Percentiles rank a stretch among this genome's conserved stretches.
Conservation (phyloP, 2,797 vertebrate species). For the Malurus leucopterus region DNA sequence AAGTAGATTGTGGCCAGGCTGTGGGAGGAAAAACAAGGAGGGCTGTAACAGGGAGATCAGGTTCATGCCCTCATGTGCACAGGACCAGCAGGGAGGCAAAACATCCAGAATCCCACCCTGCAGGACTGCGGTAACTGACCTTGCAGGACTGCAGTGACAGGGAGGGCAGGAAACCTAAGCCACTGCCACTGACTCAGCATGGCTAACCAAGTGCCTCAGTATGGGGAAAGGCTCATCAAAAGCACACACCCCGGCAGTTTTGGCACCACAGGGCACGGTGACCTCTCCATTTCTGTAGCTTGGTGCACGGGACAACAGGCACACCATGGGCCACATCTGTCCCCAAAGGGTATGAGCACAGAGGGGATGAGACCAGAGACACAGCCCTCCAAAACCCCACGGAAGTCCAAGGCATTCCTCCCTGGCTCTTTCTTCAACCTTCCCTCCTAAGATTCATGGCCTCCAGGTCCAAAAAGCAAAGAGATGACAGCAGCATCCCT, state of each 20-base stretch:
- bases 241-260: background rate
- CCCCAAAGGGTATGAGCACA: background rate
- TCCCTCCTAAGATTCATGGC: background rate
- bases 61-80: background rate
- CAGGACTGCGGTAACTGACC: background rate
- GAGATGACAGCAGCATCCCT: background rate
- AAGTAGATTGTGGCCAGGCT: background rate
- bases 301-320: background rate
- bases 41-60: background rate
- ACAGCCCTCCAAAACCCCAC: background rate
- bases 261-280: background rate
- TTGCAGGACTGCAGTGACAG: background rate
- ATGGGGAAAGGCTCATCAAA: background rate
- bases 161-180: background rate
- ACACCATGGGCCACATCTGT: background rate
- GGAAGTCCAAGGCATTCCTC: background rate
- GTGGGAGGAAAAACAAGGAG: background rate
- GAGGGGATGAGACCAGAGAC: background rate
- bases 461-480: background rate
- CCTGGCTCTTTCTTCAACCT: background rate
- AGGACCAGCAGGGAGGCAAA: background rate
- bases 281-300: background rate
- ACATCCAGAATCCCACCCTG: background rate
- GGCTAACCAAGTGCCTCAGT: background rate
- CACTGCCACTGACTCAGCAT: slow-evolving; percentile 19